Evolutionary conservation across 2,797 vertebrate species (phyloP).

Genomic region (Phrynocephalus vlangalii): DNA sequence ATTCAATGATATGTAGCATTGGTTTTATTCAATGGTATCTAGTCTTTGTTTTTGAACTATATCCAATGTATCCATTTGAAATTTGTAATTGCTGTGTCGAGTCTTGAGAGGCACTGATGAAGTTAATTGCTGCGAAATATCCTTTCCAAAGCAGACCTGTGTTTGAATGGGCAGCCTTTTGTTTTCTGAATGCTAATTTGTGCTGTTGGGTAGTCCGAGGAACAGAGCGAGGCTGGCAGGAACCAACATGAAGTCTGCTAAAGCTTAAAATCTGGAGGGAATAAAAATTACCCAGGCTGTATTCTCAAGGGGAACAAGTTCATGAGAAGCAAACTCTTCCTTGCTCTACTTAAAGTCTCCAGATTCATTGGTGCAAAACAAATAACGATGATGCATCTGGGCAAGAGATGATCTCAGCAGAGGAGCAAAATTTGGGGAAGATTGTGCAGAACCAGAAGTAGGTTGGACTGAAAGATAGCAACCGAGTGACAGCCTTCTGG

Average conservation of each 20-base stretch:
- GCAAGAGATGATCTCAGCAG: neutral
- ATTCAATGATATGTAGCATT: too few species aligned
- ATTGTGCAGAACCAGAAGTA: neutral
- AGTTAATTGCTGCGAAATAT: slow-evolving; percentile 6
- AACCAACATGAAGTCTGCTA: neutral
- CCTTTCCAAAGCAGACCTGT: slow-evolving; percentile 26
- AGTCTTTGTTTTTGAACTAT: too few species aligned
- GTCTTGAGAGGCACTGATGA: neutral
- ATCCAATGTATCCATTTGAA: neutral
- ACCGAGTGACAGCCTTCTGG: too few species aligned
- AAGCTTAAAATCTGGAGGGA: slow-evolving; percentile 24
- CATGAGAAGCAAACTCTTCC: neutral
- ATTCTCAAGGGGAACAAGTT: neutral
- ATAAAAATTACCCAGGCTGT: slow-evolving; percentile 14
- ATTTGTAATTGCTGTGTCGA: neutral
- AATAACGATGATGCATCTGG: neutral
- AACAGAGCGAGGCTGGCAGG: neutral
- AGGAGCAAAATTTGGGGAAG: too few species aligned
- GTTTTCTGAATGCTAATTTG: neutral
- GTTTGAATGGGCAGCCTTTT: neutral
- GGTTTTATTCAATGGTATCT: too few species aligned
- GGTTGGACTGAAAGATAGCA: neutral
- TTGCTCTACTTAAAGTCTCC: neutral
- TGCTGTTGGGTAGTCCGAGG: slow-evolving; percentile 8
- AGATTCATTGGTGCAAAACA: neutral